Evolutionary conservation across 2,797 vertebrate genomes (phyloP), one percentile per base, ranked within the genome.

Genomic region (Cuculus canorus): DNA sequence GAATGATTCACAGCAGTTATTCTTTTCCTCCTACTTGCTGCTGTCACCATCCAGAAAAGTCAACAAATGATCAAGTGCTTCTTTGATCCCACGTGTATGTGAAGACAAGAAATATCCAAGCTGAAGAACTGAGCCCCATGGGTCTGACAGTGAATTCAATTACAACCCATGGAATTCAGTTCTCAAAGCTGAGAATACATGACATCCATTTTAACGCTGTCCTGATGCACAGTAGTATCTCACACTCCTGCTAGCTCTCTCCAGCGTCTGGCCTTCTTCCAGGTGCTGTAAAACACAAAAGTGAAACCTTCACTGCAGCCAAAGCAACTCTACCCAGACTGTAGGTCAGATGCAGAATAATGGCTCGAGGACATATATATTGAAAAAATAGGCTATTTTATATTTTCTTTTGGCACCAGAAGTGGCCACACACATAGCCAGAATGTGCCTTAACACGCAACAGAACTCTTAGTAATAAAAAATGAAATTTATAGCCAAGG

Each of bases 111-210:
- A 96, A 96, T 92, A 97, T 96, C 97, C 97, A 97, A 98, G 98
- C 97, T 97, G 95, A 96, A 97, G 97, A 98, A 98, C 98, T 98
- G 96, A 98, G 97, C 41, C 96, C 93, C 97, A 97, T 87, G 97
- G 96, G 97, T 98, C 96, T 97, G 96, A 95, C 82, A 83, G 86
- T 21, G 0, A 65, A 88, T 93, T 90, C 84, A 95, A 86, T 96
- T 93, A 98, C 96, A 97, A 97, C 98, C 95, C 96, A 97, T 98
- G 97, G 97, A 98, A 98, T 97, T 98, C 98, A 98, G 98, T 98
- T 98, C 98, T 98, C 98, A 98, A 77, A 98, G 98, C 98, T 97
- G 97, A 96, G 97, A 94, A 96, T 95, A 95, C 96, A 90, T 7
- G n/a, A 56, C 71, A 66, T 87, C 73, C 72, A 15, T 90, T 82